phyloP scores from a whole-genome alignment of 2,888 invertebrate genomes.

The Ophion ventricosus region DNA sequence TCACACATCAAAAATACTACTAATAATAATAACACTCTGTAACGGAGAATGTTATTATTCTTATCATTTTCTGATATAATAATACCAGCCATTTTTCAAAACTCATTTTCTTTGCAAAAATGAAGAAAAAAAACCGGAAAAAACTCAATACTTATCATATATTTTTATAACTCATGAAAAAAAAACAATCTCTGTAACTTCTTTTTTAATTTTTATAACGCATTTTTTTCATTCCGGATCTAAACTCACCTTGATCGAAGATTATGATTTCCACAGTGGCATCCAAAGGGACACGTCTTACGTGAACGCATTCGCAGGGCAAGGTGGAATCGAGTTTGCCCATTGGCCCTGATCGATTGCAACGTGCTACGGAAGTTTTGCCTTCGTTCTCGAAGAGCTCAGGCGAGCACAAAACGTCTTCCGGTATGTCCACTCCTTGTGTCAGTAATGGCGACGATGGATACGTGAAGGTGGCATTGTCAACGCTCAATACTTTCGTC shows the following conservation, averaged over 20 bases:
- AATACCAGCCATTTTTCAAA: too few relatives aligned
- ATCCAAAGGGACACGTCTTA: conserved; percentile 88
- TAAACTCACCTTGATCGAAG: conserved; percentile 89
- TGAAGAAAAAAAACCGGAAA: too few relatives aligned
- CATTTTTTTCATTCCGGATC: too few relatives aligned
- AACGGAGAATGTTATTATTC: too few relatives aligned
- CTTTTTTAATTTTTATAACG: too few relatives aligned
- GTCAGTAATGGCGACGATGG: conserved; percentile 92
- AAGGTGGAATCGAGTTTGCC: conserved; percentile 65
- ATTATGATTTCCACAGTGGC: conserved; percentile 90
- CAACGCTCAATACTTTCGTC: conserved; percentile 84
- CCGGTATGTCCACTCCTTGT: conserved; percentile 87
- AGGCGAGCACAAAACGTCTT: conserved; percentile 84
- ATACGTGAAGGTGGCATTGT: conserved; percentile 90
- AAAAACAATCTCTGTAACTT: not conserved
- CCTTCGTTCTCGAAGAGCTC: conserved; percentile 69
- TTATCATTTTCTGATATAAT: too few relatives aligned
- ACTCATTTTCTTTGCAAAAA: too few relatives aligned
- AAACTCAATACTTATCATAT: too few relatives aligned
- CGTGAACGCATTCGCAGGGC: conserved; percentile 89
- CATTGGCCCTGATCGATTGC: conserved; percentile 69
- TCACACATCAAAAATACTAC: too few relatives aligned
- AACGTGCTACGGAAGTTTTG: conserved; percentile 49
- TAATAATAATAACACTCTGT: too few relatives aligned
- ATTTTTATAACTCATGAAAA: not conserved